Conservation (phyloP, 37 sponge, comb jelly and placozoan species). For the Eunapius fragilis region DNA sequence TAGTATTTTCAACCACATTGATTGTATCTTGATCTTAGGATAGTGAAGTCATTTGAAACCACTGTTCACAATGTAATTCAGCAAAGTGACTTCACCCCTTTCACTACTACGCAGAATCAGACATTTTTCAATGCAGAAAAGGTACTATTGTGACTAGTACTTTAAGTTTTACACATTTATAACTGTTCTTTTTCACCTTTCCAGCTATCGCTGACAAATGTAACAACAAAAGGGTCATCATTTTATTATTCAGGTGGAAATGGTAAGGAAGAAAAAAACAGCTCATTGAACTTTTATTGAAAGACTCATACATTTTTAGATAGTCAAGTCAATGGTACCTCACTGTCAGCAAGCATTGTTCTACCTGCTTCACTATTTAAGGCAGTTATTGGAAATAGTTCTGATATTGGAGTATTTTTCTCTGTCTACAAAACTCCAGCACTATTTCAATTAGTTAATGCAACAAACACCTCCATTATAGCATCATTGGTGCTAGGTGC, state of each 20-base stretch:
- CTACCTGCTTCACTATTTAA: not conserved
- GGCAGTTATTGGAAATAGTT: not conserved
- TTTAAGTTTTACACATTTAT: not conserved
- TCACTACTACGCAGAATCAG: slow-evolving; percentile 4
- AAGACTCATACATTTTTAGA: not conserved
- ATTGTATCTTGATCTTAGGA: not conserved
- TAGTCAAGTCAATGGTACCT: not conserved
- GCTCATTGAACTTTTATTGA: no score
- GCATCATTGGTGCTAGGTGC: not conserved
- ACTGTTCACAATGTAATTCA: slow-evolving; percentile 30
- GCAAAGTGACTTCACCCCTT: slow-evolving; percentile 15
- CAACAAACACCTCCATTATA: not conserved
- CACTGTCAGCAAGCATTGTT: not conserved
- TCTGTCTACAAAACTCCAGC: not conserved
- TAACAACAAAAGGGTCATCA: not conserved
- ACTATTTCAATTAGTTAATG: not conserved
- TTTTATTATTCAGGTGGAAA: not conserved
- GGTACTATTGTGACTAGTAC: slow-evolving; percentile 16
- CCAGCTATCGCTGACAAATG: not conserved
- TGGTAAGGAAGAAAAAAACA: not conserved
- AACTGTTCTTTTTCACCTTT: not conserved
- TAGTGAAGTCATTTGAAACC: slow-evolving; percentile 51
- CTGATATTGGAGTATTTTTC: not conserved
- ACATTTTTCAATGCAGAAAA: slow-evolving; percentile 19
- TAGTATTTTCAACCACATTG: not conserved